Conservation (phyloP, 37 sponge, comb jelly and placozoan species). For the Ephydatia muelleri region DNA sequence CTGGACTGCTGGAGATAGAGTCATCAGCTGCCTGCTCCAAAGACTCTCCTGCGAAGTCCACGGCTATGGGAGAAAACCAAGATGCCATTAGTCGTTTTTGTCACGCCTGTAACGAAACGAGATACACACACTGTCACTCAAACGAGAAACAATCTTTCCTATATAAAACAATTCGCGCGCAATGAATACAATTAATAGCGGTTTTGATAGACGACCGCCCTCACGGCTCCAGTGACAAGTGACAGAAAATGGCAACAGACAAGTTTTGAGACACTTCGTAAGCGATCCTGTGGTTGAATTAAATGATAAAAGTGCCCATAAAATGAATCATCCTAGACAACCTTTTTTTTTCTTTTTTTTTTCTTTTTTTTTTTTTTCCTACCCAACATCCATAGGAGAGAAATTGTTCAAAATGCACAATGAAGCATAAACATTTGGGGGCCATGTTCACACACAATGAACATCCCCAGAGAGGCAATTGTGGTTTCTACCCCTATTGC, state of each 20-base stretch:
- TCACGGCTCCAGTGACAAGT: neutral
- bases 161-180: neutral
- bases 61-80: neutral
- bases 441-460: neutral
- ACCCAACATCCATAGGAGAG: too few relatives aligned
- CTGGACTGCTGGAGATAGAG: neutral
- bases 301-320: too few relatives aligned
- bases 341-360: too few relatives aligned
- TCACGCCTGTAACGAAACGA: too few relatives aligned
- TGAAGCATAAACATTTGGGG: neutral
- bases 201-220: constrained; percentile 1
- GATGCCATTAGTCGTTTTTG: neutral
- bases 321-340: too few relatives aligned
- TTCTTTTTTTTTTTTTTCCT: too few relatives aligned
- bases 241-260: neutral
- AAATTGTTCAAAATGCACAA: too few relatives aligned
- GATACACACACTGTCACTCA: too few relatives aligned
- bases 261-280: too few relatives aligned
- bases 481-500: neutral
- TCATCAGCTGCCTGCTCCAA: neutral
- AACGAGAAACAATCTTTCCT: neutral
- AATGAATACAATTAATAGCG: neutral
- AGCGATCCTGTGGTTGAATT: neutral
- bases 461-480: neutral
- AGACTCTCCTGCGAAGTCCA: neutral